phyloP scores from a whole-genome alignment of 2,888 invertebrate genomes.

The Sinopyrophorus schimmeli region DNA sequence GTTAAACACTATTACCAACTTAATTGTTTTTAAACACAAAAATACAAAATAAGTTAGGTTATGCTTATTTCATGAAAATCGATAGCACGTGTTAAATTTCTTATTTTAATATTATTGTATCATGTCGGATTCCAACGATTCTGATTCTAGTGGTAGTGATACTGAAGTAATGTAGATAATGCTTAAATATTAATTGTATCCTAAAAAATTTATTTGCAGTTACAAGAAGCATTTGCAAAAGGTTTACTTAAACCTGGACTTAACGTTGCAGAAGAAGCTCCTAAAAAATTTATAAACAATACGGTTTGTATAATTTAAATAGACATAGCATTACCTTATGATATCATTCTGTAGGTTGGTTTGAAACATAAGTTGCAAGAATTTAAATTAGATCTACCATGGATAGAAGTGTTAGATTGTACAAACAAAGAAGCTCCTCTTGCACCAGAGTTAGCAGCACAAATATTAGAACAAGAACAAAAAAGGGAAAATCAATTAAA shows the following conservation, averaged over 20 bases:
- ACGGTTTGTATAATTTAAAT: conserved; percentile 61
- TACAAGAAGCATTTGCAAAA: conserved; percentile 87
- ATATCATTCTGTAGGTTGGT: conserved; percentile 55
- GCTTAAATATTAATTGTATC: not conserved
- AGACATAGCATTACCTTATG: not conserved
- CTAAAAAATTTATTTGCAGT: conserved; percentile 57
- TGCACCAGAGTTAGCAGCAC: conserved; percentile 81
- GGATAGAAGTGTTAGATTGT: conserved; percentile 86
- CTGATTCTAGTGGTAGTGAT: conserved; percentile 46
- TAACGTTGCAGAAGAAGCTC: conserved; percentile 66
- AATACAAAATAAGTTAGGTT: not conserved
- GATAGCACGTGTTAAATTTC: not conserved
- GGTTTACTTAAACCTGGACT: conserved; percentile 86
- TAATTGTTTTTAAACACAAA: not conserved
- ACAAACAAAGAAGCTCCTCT: conserved; percentile 76
- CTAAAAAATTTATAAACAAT: conserved; percentile 70
- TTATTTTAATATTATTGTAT: not conserved
- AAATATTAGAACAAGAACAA: conserved; percentile 75
- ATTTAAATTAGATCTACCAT: conserved; percentile 73
- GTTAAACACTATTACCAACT: not conserved
- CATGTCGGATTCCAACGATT: conserved; percentile 39
- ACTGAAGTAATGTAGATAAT: conserved; percentile 39
- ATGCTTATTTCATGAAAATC: not conserved
- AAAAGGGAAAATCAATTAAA: conserved; percentile 66
- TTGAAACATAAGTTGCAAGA: conserved; percentile 73